Base-by-base conservation (phyloP, 2,797 vertebrate genomes). In the Adrianichthys oophorus region DNA sequence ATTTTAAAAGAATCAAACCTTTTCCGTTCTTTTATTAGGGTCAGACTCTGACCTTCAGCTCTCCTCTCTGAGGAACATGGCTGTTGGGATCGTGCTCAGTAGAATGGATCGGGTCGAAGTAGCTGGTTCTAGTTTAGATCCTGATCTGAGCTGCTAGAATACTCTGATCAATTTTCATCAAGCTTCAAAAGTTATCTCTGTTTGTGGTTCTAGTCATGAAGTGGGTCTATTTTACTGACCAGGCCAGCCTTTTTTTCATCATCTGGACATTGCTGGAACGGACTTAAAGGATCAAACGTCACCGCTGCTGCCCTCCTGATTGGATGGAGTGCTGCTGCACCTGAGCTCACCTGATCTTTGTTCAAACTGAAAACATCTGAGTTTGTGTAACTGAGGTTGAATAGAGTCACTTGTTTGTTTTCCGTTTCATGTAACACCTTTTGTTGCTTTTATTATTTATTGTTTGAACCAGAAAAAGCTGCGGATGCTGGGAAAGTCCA, bases 71-170 rank as follows among this genome's bases (percentile, higher is more conserved):
- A 24, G 21, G 45, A 46, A 12, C 7, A n/a, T n/a, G n/a, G 1
- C 26, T 29, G 26, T 29, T 12, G 15, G 5, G 15, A 13, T 50
- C 14, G 41, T 58, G 52, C 26, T 52, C 4, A 29, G 51, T 46
- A 48, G 41, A 52, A 54, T 79, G 64, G 65, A 41, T 41, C 12
- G 16, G 50, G 71, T 37, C 78, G 55, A 59, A 26, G 13, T 68
- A 82, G 80, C 82, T 69, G 82, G 80, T 65, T 83, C 82, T 85
- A 68, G 48, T 70, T 45, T 29, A 44, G 70, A 52, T 52, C 60
- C 56, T n/a, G 48, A 5, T 53, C 48, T 48, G 42, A 41, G 19
- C 23, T 4, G 43, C 15, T 58, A 2, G 17, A 56, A 37, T 44
- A 50, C 19, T 21, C 19, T 21, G 19, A 21, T 21, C 19, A 21